Conservation (phyloP, 2,113 vertebrate genomes). For the Tupaia tana region DNA sequence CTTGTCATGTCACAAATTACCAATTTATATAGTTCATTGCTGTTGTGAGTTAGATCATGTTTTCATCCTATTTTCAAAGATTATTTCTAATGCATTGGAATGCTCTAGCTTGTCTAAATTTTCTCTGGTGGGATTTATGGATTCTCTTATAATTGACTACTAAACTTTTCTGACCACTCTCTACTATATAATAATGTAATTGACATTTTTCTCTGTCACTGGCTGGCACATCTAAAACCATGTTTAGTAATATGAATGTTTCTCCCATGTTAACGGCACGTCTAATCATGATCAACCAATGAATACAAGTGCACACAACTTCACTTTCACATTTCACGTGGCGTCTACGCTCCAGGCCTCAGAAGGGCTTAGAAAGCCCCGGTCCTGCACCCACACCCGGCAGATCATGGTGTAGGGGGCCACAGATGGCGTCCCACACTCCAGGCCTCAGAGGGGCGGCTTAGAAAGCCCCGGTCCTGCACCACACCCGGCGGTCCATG, state of each 20-base stretch:
- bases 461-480: background rate
- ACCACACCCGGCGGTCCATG: accelerated
- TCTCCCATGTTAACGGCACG: background rate
- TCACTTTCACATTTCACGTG: background rate
- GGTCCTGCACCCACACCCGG: background rate
- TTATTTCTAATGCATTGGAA: background rate
- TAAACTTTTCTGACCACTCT: background rate
- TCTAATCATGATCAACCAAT: background rate
- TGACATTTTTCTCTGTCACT: background rate
- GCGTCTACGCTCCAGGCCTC: background rate
- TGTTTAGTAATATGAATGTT: background rate
- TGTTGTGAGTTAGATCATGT: background rate
- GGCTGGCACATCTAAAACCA: background rate
- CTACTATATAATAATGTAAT: background rate
- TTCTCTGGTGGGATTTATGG: background rate
- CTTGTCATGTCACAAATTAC: background rate
- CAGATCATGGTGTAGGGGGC: accelerated
- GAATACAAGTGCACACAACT: background rate
- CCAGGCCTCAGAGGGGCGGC: background rate
- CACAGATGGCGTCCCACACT: background rate
- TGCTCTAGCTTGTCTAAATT: background rate
- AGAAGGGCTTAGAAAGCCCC: background rate
- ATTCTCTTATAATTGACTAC: background rate
- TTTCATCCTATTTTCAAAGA: background rate
- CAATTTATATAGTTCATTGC: background rate